Conservation (phyloP, 1,140 invertebrate species). For the Vanessa tameamea region DNA sequence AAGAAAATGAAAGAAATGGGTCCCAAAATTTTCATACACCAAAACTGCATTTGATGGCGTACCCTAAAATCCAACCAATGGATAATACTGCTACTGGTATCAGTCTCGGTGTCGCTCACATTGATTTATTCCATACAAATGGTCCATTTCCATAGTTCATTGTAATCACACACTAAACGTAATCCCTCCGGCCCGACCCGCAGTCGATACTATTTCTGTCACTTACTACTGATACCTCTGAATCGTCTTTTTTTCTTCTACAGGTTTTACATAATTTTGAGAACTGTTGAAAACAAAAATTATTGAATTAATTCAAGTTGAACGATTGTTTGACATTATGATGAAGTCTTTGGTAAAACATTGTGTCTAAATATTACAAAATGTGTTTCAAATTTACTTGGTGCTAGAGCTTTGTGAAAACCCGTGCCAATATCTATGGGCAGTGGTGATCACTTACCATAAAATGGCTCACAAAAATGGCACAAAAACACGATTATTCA, state of each 20-base stretch:
- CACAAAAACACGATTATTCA: too few species aligned
- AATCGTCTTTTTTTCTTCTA: conserved; percentile 65
- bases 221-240: conserved; percentile 71
- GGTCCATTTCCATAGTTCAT: conserved; percentile 20
- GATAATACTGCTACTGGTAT: conserved; percentile 60
- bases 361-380: too few species aligned
- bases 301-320: too few species aligned
- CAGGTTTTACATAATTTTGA: conserved; percentile 64
- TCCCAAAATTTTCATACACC: conserved; percentile 13
- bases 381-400: too few species aligned
- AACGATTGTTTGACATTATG: too few species aligned
- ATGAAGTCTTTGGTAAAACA: too few species aligned
- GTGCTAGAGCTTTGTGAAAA: too few species aligned
- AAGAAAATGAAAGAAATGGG: conserved; percentile 4
- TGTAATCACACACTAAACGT: conserved; percentile 55
- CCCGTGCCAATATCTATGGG: too few species aligned
- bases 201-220: conserved; percentile 66
- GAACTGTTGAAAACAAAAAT: conserved; percentile 47
- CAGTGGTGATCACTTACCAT: too few species aligned
- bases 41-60: conserved; percentile 36
- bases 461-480: too few species aligned
- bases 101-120: conserved; percentile 49
- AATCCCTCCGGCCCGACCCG: conserved; percentile 62
- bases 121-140: conserved; percentile 34
- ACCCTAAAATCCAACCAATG: conserved; percentile 29